These are phyloP conservation scores for Edolisoma coerulescens DNA, from an alignment of 2,113 vertebrate species.

Conservation along the genomic window DNA sequence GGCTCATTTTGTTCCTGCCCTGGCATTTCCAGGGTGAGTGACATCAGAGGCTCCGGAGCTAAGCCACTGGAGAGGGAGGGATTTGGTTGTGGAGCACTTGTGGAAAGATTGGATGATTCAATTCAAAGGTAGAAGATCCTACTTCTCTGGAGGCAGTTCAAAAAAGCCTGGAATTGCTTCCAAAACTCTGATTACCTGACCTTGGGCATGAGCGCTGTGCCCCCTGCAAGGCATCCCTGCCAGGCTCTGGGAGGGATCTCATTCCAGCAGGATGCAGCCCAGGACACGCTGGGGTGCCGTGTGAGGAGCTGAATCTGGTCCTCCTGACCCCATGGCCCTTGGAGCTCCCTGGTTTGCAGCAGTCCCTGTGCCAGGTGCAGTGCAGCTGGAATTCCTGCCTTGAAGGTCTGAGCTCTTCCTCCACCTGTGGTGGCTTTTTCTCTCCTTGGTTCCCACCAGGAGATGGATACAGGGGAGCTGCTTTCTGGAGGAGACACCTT, in stretches of 20 bases:
- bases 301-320: not conserved
- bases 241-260: not conserved
- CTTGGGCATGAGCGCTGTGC: not conserved
- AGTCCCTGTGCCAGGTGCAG: not conserved
- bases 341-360: not conserved
- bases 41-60: not conserved
- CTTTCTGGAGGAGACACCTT: not conserved
- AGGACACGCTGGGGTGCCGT: not conserved
- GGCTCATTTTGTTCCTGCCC: slow-evolving; percentile 17
- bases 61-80: not conserved
- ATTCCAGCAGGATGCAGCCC: not conserved
- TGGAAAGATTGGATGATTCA: not conserved
- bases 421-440: not conserved
- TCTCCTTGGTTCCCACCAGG: not conserved
- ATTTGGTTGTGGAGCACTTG: not conserved
- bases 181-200: not conserved
- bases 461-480: not conserved
- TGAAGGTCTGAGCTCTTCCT: not conserved
- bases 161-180: not conserved
- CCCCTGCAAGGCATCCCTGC: not conserved
- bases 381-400: not conserved
- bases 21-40: not conserved
- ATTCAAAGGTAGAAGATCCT: slow-evolving; percentile 17
- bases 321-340: no score
- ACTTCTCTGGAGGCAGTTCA: not conserved